Percentiles rank a stretch among this genome's conserved stretches.
phyloP scores from a whole-genome alignment of 2,888 invertebrate genomes.

The Lydus trimaculatus region DNA sequence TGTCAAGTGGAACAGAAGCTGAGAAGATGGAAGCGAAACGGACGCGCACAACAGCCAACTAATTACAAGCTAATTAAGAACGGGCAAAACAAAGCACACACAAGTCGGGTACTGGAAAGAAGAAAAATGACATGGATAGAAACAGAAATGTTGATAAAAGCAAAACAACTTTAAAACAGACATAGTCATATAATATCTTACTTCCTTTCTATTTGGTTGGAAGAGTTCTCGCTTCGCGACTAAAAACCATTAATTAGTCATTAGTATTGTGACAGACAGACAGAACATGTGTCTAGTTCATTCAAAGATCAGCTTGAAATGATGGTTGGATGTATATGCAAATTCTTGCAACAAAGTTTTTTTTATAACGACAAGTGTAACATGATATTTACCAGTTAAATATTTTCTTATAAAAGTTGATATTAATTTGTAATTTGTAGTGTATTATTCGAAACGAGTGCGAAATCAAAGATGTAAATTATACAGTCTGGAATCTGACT shows the following conservation, averaged over 20 bases:
- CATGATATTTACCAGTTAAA: background rate
- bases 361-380: background rate
- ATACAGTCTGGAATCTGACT: slow-evolving; percentile 15
- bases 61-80: slow-evolving; percentile 51
- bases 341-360: background rate
- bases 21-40: slow-evolving; percentile 12
- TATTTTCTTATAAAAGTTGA: background rate
- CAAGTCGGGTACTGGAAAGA: slow-evolving; percentile 42
- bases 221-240: slow-evolving; percentile 28
- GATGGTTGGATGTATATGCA: background rate
- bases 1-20: background rate
- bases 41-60: slow-evolving; percentile 31
- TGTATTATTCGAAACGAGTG: too few species aligned
- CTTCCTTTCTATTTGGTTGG: slow-evolving; percentile 47
- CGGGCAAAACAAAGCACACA: slow-evolving; percentile 39
- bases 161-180: slow-evolving; percentile 40
- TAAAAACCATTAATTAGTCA: slow-evolving; percentile 42
- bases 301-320: slow-evolving; percentile 4
- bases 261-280: slow-evolving; percentile 35
- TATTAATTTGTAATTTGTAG: background rate
- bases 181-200: slow-evolving; percentile 50
- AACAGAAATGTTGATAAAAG: slow-evolving; percentile 38
- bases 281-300: slow-evolving; percentile 38
- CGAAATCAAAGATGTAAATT: too few species aligned
- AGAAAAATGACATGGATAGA: slow-evolving; percentile 40